These are phyloP conservation scores for Hystrix cristata DNA, from an alignment of 2,113 vertebrate genomes.

Conservation along the genomic window DNA sequence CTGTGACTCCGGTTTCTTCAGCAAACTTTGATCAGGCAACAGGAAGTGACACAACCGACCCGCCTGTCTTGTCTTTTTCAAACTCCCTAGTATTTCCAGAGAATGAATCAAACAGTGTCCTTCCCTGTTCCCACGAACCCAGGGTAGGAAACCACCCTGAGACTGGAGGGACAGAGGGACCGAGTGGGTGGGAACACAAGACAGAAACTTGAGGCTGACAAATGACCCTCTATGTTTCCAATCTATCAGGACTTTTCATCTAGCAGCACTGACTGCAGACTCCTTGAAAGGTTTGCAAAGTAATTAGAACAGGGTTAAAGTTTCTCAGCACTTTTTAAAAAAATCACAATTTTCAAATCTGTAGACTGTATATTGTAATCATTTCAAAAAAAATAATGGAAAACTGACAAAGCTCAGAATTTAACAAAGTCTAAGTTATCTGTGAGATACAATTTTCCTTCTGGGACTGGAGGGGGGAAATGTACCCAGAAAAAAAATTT, in stretches of 20 bases:
- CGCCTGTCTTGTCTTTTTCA: slow-evolving; percentile 51
- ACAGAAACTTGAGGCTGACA: slow-evolving; percentile 65
- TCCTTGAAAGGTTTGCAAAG: slow-evolving; percentile 54
- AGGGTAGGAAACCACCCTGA: slow-evolving; percentile 79
- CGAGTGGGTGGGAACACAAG: slow-evolving; percentile 78
- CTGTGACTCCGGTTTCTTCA: slow-evolving; percentile 57
- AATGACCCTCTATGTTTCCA: slow-evolving; percentile 80
- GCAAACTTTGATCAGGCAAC: slow-evolving; percentile 80
- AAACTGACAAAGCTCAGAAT: slow-evolving; percentile 66
- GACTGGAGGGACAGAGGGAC: slow-evolving; percentile 80
- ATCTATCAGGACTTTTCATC: slow-evolving; percentile 84
- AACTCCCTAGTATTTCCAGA: slow-evolving; percentile 68
- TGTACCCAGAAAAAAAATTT: not conserved
- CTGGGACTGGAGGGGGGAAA: not conserved
- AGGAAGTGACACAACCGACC: slow-evolving; percentile 78
- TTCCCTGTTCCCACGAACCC: slow-evolving; percentile 85
- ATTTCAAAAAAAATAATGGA: slow-evolving; percentile 68
- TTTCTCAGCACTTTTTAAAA: slow-evolving; percentile 61
- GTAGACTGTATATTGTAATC: slow-evolving; percentile 58
- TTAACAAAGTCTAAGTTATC: slow-evolving; percentile 38
- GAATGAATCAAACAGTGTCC: slow-evolving; percentile 85
- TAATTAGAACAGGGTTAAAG: slow-evolving; percentile 73
- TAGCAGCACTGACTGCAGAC: slow-evolving; percentile 66
- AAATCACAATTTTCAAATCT: slow-evolving; percentile 67
- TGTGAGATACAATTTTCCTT: slow-evolving; percentile 54